Percentiles rank a stretch among this genome's conserved stretches.
Evolutionary conservation across 1,140 invertebrate species (phyloP).

Genomic region (Ditylenchus dipsaci): DNA sequence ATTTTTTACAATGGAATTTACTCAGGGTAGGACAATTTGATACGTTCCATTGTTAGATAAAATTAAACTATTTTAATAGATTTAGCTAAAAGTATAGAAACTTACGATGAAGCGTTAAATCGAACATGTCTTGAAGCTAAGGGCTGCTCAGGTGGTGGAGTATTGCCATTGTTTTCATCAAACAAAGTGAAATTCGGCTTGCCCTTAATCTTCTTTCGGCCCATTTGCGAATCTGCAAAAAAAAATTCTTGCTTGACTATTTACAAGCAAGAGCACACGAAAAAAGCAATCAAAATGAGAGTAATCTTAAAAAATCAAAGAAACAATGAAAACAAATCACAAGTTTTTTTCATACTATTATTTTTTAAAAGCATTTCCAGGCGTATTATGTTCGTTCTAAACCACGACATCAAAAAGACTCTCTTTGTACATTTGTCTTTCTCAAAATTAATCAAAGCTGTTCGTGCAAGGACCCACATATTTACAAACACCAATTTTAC

Average conservation of each 20-base stretch:
- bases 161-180: too few relatives aligned
- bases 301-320: too few relatives aligned
- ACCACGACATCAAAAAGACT: conserved; percentile 1
- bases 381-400: not conserved
- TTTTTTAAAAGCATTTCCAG: too few relatives aligned
- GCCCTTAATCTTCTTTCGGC: conserved; percentile 1
- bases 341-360: too few relatives aligned
- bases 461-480: not conserved
- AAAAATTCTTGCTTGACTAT: not conserved
- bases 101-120: conserved; percentile 1
- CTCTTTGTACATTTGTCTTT: not conserved
- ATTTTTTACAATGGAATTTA: too few relatives aligned
- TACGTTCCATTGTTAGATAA: too few relatives aligned
- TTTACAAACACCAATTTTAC: not conserved
- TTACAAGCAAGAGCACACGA: not conserved
- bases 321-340: too few relatives aligned
- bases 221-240: not conserved
- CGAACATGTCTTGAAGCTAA: not conserved
- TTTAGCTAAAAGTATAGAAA: not conserved
- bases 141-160: too few relatives aligned
- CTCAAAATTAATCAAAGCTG: not conserved
- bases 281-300: too few relatives aligned
- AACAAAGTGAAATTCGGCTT: not conserved
- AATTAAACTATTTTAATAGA: too few relatives aligned
- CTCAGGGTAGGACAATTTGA: too few relatives aligned